Percentiles rank a stretch among this genome's conserved stretches.
These are phyloP conservation scores for Venturia canescens DNA, from an alignment of 1,140 invertebrate genomes.

Conservation along the genomic window DNA sequence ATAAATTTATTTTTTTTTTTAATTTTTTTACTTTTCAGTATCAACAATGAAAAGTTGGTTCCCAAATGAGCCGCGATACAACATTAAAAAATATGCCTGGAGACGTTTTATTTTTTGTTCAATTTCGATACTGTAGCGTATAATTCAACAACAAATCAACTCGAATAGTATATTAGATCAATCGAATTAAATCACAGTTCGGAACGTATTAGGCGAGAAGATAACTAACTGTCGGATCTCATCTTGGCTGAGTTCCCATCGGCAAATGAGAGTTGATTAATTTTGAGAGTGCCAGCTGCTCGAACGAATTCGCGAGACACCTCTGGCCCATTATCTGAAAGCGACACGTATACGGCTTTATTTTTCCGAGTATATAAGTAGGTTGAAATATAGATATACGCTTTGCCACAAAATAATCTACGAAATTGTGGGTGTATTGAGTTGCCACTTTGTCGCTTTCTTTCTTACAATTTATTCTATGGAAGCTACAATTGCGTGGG, in stretches of 20 bases:
- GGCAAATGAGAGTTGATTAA: slow-evolving; percentile 23
- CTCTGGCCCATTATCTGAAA: slow-evolving; percentile 1
- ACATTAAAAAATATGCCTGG: neutral
- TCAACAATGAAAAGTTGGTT: too few species aligned
- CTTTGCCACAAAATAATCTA: neutral
- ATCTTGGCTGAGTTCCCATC: slow-evolving; percentile 1
- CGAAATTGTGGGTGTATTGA: neutral
- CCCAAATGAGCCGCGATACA: neutral
- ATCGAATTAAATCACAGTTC: neutral
- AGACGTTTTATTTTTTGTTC: neutral
- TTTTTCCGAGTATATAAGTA: neutral
- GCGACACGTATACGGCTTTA: neutral
- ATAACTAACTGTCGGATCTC: neutral
- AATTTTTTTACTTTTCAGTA: too few species aligned
- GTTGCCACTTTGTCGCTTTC: neutral
- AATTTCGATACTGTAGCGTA: neutral
- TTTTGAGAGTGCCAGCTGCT: slow-evolving; percentile 9
- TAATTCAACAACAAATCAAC: neutral
- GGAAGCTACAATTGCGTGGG: neutral
- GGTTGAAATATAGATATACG: neutral
- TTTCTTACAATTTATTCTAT: neutral
- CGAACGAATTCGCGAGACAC: slow-evolving; percentile 15
- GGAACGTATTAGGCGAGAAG: neutral
- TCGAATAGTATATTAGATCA: neutral
- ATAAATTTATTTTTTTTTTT: too few species aligned